Evolutionary conservation across 2,888 invertebrate species (phyloP).

Genomic region (Electrophaes corylata): DNA sequence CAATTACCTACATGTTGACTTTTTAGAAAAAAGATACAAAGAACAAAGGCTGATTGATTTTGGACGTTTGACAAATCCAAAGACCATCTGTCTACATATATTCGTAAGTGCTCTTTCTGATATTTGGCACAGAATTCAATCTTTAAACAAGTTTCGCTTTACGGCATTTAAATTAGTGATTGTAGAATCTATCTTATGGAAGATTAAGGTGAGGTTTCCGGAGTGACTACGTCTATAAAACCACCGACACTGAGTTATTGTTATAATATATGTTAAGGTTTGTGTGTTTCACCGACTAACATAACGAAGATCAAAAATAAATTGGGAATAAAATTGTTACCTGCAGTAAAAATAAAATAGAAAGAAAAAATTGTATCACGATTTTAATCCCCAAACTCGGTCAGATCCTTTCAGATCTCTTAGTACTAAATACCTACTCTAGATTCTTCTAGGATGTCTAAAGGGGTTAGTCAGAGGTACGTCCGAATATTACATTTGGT

Average conservation of each 20-base stretch:
- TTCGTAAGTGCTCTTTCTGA: slow-evolving; percentile 41
- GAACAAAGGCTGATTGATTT: slow-evolving; percentile 39
- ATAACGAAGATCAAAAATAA: not conserved
- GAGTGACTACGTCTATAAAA: not conserved
- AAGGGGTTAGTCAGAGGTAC: no score
- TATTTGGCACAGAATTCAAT: slow-evolving; percentile 50
- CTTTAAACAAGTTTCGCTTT: slow-evolving; percentile 48
- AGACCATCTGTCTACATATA: slow-evolving; percentile 46
- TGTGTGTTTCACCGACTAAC: not conserved
- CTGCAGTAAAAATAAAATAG: no score
- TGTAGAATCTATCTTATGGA: not conserved
- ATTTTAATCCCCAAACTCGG: no score
- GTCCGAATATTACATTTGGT: no score
- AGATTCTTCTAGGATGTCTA: no score
- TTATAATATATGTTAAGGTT: not conserved
- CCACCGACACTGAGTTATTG: no score
- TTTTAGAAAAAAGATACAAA: slow-evolving; percentile 1
- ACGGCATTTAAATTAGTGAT: slow-evolving; percentile 14
- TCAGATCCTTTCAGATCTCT: no score
- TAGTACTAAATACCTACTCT: no score
- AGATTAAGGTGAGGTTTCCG: slow-evolving; percentile 3
- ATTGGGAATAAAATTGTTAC: no score
- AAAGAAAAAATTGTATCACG: no score
- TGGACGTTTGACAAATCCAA: slow-evolving; percentile 56
- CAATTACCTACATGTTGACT: no score